A percentile compares a stretch with the other conserved stretches of the same genome.
Conservation (phyloP, 2,113 vertebrate species). For the Ptilonorhynchus violaceus region DNA sequence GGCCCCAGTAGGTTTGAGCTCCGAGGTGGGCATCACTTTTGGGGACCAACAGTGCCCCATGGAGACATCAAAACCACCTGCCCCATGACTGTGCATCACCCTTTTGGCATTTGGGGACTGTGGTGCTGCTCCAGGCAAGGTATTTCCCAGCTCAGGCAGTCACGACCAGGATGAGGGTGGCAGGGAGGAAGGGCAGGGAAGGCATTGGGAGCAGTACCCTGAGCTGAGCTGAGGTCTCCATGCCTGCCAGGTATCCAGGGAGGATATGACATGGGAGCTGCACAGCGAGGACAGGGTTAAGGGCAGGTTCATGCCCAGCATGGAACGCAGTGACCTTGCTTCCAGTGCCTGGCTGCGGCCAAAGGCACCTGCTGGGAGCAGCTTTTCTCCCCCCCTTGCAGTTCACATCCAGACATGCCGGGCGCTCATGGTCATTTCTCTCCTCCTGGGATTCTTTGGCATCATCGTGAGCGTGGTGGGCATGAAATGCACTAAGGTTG, state of each 20-base stretch:
- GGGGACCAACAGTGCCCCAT: background rate
- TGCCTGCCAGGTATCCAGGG: accelerated
- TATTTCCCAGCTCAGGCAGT: background rate
- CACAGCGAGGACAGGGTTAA: background rate
- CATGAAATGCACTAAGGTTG: slow-evolving; percentile 97
- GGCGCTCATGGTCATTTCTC: slow-evolving; percentile 93
- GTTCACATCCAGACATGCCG: slow-evolving; percentile 94
- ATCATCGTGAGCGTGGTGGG: slow-evolving; percentile 92
- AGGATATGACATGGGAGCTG: background rate
- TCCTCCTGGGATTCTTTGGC: slow-evolving; percentile 91
- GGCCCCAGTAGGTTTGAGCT: background rate
- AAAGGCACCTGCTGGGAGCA: background rate
- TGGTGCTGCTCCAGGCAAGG: background rate
- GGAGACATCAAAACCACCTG: background rate
- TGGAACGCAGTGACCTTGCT: background rate
- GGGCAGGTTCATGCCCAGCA: background rate
- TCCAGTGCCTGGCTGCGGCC: background rate
- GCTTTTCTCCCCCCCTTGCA: slow-evolving; percentile 33
- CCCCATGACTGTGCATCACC: background rate
- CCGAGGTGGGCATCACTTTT: accelerated
- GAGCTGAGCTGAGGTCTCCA: background rate
- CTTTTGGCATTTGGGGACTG: background rate
- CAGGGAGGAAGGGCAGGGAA: background rate
- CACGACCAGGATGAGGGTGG: background rate
- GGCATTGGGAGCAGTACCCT: accelerated